Conservation (phyloP, 2,113 vertebrate genomes). For the Hippocampus abdominalis region DNA sequence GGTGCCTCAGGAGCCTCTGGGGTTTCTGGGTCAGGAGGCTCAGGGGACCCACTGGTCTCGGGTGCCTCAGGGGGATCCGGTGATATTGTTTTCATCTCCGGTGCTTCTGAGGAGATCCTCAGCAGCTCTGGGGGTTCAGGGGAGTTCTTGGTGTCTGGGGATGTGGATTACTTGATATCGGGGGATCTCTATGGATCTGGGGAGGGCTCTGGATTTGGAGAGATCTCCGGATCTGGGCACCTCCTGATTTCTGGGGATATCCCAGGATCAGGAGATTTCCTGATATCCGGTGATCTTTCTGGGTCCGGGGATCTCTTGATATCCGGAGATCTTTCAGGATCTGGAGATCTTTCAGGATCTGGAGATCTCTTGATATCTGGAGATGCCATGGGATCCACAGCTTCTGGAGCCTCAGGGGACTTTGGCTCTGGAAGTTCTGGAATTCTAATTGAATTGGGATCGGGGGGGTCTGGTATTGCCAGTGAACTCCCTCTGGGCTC, state of each 20-base stretch:
- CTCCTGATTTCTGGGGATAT: slow-evolving; percentile 27
- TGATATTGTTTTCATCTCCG: slow-evolving; percentile 48
- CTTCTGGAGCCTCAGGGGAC: slow-evolving; percentile 35
- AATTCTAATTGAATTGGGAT: slow-evolving; percentile 33
- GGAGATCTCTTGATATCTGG: slow-evolving; percentile 41
- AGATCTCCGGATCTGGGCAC: slow-evolving; percentile 45
- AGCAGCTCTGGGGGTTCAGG: slow-evolving; percentile 47
- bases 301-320: slow-evolving; percentile 31
- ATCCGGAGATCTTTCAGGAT: slow-evolving; percentile 25
- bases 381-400: slow-evolving; percentile 14
- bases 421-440: slow-evolving; percentile 40
- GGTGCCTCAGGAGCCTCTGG: slow-evolving; percentile 47
- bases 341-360: slow-evolving; percentile 27
- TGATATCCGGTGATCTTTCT: slow-evolving; percentile 13
- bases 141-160: slow-evolving; percentile 34
- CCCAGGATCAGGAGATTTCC: neutral
- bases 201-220: slow-evolving; percentile 27
- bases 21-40: slow-evolving; percentile 52
- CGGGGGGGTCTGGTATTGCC: slow-evolving; percentile 34
- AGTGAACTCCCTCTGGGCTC: slow-evolving; percentile 44
- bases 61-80: slow-evolving; percentile 51
- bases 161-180: slow-evolving; percentile 14
- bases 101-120: slow-evolving; percentile 50
- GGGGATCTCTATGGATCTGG: slow-evolving; percentile 15
- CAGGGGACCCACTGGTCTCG: slow-evolving; percentile 36